phyloP scores from a whole-genome alignment of 1,140 invertebrate genomes.

The Nasonia giraulti region DNA sequence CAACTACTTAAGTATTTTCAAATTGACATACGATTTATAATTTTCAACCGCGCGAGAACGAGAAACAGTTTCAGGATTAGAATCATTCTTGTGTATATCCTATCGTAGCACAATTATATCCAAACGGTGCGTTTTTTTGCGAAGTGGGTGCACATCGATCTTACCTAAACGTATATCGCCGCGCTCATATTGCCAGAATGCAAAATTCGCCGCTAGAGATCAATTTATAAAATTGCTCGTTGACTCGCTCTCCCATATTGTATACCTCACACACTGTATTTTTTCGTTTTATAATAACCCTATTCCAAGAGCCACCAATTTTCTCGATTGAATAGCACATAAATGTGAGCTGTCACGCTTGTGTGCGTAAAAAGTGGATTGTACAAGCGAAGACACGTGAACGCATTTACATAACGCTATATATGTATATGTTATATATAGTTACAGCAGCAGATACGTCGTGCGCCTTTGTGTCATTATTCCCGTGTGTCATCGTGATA shows the following conservation, averaged over 20 bases:
- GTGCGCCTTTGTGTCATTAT: not conserved
- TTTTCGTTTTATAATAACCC: not conserved
- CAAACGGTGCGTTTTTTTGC: not conserved
- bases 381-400: not conserved
- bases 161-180: not conserved
- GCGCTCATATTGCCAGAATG: not conserved
- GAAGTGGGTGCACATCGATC: not conserved
- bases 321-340: not conserved
- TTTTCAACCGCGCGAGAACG: not conserved
- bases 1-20: not conserved
- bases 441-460: not conserved
- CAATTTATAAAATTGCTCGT: conserved; percentile 17
- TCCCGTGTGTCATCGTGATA: not conserved
- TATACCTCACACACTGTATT: not conserved
- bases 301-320: not conserved
- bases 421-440: not conserved
- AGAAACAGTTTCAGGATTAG: not conserved
- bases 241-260: not conserved
- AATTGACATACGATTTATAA: not conserved
- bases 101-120: not conserved
- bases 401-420: not conserved
- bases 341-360: not conserved
- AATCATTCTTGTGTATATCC: not conserved
- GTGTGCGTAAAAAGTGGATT: conserved; percentile 21
- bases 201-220: not conserved